These are phyloP conservation scores for Paramuricea clavata DNA, from an alignment of 92 coral and sea anemone genomes.

Conservation along the genomic window DNA sequence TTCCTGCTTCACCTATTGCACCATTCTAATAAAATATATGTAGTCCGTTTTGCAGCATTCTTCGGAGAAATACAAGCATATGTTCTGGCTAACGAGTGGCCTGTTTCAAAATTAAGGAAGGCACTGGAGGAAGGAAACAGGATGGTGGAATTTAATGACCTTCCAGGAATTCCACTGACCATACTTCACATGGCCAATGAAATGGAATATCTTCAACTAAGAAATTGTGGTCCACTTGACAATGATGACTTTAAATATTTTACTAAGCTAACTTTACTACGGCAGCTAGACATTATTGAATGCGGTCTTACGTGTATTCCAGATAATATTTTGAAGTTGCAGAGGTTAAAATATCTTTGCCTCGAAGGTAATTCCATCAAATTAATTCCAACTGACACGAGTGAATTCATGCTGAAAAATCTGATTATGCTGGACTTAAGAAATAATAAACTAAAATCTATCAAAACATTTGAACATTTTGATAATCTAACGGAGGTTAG, in stretches of 20 bases:
- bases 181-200: background rate
- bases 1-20: background rate
- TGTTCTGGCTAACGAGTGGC: background rate
- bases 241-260: background rate
- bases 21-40: background rate
- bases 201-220: background rate
- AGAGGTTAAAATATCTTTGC: too few species aligned
- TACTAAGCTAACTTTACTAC: background rate
- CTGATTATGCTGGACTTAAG: slow-evolving; percentile 37
- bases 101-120: background rate
- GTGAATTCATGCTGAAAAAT: background rate
- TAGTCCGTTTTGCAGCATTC: background rate
- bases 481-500: background rate
- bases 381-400: slow-evolving; percentile 39
- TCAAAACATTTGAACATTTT: background rate
- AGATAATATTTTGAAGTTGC: slow-evolving; percentile 38
- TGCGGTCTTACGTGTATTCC: too few species aligned
- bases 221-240: background rate
- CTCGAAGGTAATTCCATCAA: too few species aligned
- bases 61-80: background rate
- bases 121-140: background rate
- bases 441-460: slow-evolving; percentile 34
- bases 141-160: background rate
- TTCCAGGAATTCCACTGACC: slow-evolving; percentile 1
- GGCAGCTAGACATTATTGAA: background rate